These are phyloP conservation scores for Caranx ignobilis DNA, from an alignment of 2,113 vertebrate species.

Conservation along the genomic window DNA sequence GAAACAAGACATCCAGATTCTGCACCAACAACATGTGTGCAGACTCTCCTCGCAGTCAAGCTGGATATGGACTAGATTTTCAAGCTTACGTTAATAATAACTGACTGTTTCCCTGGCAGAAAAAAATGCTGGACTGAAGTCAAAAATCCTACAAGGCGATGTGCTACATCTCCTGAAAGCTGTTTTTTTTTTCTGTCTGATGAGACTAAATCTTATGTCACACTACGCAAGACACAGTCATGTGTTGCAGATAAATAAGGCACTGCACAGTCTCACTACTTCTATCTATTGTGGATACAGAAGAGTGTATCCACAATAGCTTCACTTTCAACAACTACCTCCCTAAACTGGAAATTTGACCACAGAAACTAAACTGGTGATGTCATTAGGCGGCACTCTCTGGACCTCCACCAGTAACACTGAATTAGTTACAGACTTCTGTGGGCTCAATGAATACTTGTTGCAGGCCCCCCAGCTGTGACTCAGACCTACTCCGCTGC, in stretches of 20 bases:
- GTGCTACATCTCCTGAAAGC: neutral
- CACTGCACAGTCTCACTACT: neutral
- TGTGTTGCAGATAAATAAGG: conserved; percentile 3
- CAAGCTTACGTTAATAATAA: neutral
- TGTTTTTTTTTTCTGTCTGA: neutral
- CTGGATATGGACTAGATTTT: neutral
- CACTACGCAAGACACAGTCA: neutral
- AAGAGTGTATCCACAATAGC: no score
- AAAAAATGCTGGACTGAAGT: neutral
- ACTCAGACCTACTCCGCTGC: neutral
- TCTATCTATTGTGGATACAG: neutral
- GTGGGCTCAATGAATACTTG: conserved; percentile 13
- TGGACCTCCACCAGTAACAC: conserved; percentile 16
- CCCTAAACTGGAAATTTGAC: conserved; percentile 1
- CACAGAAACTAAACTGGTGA: conserved; percentile 29
- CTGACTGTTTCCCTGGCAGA: neutral
- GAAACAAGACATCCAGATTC: conserved; percentile 30
- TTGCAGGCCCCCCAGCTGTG: conserved; percentile 11
- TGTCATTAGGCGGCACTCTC: conserved; percentile 23
- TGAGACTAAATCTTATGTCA: conserved; percentile 1
- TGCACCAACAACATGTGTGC: neutral
- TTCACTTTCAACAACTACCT: conserved; percentile 19
- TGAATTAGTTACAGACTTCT: conserved; percentile 47
- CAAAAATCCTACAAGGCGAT: neutral
- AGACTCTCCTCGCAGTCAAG: neutral